Percentiles rank a stretch among this genome's conserved stretches.
Conservation (phyloP, 1,140 invertebrate genomes). For the Ditylenchus dipsaci region DNA sequence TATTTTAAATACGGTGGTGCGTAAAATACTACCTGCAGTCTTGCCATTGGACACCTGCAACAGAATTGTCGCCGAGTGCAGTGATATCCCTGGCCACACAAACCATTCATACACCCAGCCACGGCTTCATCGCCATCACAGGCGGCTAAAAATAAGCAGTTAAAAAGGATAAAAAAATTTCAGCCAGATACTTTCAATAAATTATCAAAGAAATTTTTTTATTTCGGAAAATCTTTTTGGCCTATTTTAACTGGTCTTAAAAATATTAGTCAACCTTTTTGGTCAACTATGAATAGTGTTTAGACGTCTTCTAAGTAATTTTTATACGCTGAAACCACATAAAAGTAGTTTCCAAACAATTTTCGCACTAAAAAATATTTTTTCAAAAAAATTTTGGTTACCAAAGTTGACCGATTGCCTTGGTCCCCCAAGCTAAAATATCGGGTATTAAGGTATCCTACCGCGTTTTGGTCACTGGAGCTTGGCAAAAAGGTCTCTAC, state of each 20-base stretch:
- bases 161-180: neutral
- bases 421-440: too few relatives aligned
- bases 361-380: neutral
- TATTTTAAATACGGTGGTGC: neutral
- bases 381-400: neutral
- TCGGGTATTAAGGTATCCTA: too few relatives aligned
- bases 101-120: constrained; percentile 37
- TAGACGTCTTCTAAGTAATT: too few relatives aligned
- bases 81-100: constrained; percentile 43
- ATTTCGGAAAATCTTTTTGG: neutral
- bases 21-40: constrained; percentile 22
- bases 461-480: too few relatives aligned
- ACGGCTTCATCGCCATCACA: constrained; percentile 45
- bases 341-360: too few relatives aligned
- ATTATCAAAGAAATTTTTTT: neutral
- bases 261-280: neutral
- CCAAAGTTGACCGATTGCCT: too few relatives aligned
- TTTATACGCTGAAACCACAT: neutral
- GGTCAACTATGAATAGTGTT: too few relatives aligned
- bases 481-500: too few relatives aligned
- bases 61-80: constrained; percentile 32
- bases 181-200: constrained; percentile 12
- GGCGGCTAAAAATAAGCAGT: constrained; percentile 21
- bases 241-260: neutral
- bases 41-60: constrained; percentile 35